A percentile compares a stretch with the other conserved stretches of the same genome.
phyloP scores from a whole-genome alignment of 1,140 invertebrate genomes.

The Dermatophagoides farinae region DNA sequence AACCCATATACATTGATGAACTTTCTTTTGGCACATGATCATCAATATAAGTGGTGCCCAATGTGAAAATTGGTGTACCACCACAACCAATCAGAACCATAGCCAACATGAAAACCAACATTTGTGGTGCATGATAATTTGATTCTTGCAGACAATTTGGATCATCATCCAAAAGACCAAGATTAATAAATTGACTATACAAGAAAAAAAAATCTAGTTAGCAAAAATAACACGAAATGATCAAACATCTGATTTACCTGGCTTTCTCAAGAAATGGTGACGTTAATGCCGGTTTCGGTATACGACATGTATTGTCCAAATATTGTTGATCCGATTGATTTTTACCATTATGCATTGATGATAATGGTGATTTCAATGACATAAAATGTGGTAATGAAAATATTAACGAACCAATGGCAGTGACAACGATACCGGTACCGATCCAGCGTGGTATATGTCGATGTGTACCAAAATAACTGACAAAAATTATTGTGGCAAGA shows the following conservation, averaged over 20 bases:
- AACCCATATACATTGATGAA: slow-evolving; percentile 34
- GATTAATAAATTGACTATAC: slow-evolving; percentile 19
- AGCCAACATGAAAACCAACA: slow-evolving; percentile 31
- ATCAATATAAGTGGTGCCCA: slow-evolving; percentile 36
- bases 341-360: not conserved
- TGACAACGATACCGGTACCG: slow-evolving; percentile 43
- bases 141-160: slow-evolving; percentile 16
- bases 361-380: slow-evolving; percentile 1
- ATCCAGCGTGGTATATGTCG: slow-evolving; percentile 86
- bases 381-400: slow-evolving; percentile 34
- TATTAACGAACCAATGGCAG: slow-evolving; percentile 31
- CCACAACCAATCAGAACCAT: slow-evolving; percentile 34
- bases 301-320: slow-evolving; percentile 20
- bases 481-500: slow-evolving; percentile 82
- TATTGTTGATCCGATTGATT: not conserved
- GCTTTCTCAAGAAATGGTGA: slow-evolving; percentile 16
- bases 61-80: slow-evolving; percentile 33
- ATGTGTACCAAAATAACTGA: slow-evolving; percentile 73
- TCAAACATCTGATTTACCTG: slow-evolving; percentile 12
- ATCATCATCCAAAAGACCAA: slow-evolving; percentile 11
- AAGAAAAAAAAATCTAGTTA: not conserved
- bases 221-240: not conserved
- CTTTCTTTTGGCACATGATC: slow-evolving; percentile 33
- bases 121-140: slow-evolving; percentile 25
- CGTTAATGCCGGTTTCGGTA: slow-evolving; percentile 16